Conservation (phyloP, 2,113 vertebrate genomes). For the Syrrhaptes paradoxus region DNA sequence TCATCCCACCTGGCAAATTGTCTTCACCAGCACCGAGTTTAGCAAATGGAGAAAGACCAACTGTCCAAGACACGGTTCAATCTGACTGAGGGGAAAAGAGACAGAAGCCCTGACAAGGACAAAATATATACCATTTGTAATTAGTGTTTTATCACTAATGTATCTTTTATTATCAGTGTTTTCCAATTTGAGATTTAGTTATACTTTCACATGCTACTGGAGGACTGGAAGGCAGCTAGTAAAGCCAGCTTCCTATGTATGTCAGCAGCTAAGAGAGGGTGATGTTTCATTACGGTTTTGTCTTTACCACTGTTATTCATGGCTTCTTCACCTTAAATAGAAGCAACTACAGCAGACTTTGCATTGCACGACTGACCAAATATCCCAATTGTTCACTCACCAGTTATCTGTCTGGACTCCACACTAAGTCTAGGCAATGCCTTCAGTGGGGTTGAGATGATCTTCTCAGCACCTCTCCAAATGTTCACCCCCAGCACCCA, state of each 20-base stretch:
- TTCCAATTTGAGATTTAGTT: not conserved
- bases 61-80: not conserved
- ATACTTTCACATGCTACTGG: not conserved
- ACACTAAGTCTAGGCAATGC: not conserved
- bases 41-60: not conserved
- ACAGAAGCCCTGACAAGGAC: not conserved
- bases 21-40: not conserved
- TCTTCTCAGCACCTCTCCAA: not conserved
- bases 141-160: not conserved
- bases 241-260: not conserved
- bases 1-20: not conserved
- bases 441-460: not conserved
- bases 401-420: not conserved
- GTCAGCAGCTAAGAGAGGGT: not conserved
- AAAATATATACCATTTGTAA: not conserved
- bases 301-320: not conserved
- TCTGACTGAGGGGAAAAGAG: not conserved
- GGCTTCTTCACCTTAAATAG: not conserved
- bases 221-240: not conserved
- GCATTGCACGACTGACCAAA: not conserved
- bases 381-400: fast-evolving
- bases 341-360: not conserved
- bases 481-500: not conserved
- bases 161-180: not conserved
- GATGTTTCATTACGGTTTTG: not conserved